phyloP scores from a whole-genome alignment of 1,140 invertebrate species.

The Musca domestica region DNA sequence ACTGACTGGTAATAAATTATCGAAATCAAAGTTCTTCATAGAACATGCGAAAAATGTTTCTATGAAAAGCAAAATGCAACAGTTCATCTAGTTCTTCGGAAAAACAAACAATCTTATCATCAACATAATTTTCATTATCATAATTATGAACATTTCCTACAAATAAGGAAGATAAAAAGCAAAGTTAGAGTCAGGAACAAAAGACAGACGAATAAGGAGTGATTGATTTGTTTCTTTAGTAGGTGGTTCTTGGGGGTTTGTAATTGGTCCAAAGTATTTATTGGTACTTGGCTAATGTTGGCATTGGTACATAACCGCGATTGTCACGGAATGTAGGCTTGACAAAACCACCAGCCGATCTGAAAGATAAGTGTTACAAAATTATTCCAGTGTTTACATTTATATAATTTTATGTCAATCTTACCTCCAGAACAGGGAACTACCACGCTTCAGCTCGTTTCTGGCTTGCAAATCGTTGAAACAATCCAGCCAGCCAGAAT shows the following conservation, averaged over 20 bases:
- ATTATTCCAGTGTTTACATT: too few species aligned
- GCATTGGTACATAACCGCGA: conserved; percentile 19
- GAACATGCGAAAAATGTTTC: too few species aligned
- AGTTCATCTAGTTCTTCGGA: too few species aligned
- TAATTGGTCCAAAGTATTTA: neutral
- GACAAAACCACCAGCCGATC: conserved; percentile 24
- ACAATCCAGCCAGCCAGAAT: conserved; percentile 74
- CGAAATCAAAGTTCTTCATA: too few species aligned
- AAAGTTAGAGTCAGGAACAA: neutral
- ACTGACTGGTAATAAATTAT: too few species aligned
- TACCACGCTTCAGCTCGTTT: conserved; percentile 79
- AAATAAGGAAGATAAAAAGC: neutral
- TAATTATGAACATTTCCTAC: neutral
- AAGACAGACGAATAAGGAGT: too few species aligned
- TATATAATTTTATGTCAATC: too few species aligned
- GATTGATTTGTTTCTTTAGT: too few species aligned
- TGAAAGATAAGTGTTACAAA: conserved; percentile 6
- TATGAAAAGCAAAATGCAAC: too few species aligned
- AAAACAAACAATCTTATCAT: too few species aligned
- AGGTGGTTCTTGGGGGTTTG: too few species aligned
- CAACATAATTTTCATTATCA: neutral
- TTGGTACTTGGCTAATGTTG: conserved; percentile 25
- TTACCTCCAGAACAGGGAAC: conserved; percentile 67
- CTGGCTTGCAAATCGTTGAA: conserved; percentile 70
- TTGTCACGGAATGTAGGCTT: neutral